These are phyloP conservation scores for Epiblema foenella DNA, from an alignment of 2,888 invertebrate genomes.

Conservation along the genomic window DNA sequence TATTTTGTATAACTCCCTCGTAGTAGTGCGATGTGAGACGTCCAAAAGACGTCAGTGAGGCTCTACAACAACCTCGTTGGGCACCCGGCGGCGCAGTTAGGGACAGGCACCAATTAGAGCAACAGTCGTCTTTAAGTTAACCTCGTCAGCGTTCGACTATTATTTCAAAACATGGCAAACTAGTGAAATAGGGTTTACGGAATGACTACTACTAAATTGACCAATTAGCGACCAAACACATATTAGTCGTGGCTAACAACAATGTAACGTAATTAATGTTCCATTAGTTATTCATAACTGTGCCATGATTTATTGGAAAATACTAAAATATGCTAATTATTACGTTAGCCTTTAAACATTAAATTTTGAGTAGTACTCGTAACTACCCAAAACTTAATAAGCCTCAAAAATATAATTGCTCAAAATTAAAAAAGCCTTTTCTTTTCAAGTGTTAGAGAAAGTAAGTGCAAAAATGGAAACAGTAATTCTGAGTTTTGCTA, in stretches of 20 bases:
- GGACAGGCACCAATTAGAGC: slow-evolving; percentile 52
- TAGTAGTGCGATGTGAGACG: slow-evolving; percentile 21
- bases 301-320: no score
- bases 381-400: no score
- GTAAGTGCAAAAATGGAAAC: no score
- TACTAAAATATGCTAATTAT: no score
- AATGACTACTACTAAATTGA: not conserved
- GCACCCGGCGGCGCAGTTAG: slow-evolving; percentile 46
- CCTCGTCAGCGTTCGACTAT: slow-evolving; percentile 29
- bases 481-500: no score
- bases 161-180: not conserved
- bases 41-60: slow-evolving; percentile 49
- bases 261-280: no score
- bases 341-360: no score
- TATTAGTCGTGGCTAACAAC: not conserved
- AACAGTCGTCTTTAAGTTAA: slow-evolving; percentile 48
- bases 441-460: no score
- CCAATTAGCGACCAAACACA: not conserved
- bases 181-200: not conserved
- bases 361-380: no score
- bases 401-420: no score
- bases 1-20: not conserved
- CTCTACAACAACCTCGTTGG: slow-evolving; percentile 50
- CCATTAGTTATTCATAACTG: not conserved
- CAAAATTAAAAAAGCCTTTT: no score